Conservation (phyloP, 2,888 invertebrate species). For the Orgyia antiqua region DNA sequence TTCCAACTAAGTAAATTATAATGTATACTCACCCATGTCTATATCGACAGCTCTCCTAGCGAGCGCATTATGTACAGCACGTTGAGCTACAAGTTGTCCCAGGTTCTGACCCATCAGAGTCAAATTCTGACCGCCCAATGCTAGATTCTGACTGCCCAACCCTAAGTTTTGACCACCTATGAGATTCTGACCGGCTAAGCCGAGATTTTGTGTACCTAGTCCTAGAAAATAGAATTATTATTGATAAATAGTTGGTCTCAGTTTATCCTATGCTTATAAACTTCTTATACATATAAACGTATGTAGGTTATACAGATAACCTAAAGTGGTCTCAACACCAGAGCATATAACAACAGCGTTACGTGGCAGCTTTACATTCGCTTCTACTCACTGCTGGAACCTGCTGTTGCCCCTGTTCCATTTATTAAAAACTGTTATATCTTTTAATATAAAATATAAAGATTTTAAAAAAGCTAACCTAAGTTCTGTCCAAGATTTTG, state of each 20-base stretch:
- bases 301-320: no score
- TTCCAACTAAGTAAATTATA: no score
- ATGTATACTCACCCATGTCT: conserved; percentile 47
- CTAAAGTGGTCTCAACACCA: no score
- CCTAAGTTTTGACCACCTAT: conserved; percentile 41
- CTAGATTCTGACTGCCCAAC: conserved; percentile 39
- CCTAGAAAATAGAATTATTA: conserved; percentile 30
- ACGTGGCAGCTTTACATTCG: no score
- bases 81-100: conserved; percentile 58
- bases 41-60: conserved; percentile 58
- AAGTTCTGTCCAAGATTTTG: conserved; percentile 61
- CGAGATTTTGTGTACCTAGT: conserved; percentile 52
- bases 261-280: no score
- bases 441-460: no score
- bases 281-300: no score
- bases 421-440: no score
- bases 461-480: conserved; percentile 26
- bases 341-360: no score
- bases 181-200: conserved; percentile 43
- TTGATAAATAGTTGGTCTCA: no score
- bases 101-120: conserved; percentile 53
- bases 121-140: conserved; percentile 47
- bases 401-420: no score
- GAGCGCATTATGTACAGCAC: conserved; percentile 65
- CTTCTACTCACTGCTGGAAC: no score